These are phyloP conservation scores for Troglohyphantes excavatus DNA, from an alignment of 2,888 invertebrate genomes.

Conservation along the genomic window DNA sequence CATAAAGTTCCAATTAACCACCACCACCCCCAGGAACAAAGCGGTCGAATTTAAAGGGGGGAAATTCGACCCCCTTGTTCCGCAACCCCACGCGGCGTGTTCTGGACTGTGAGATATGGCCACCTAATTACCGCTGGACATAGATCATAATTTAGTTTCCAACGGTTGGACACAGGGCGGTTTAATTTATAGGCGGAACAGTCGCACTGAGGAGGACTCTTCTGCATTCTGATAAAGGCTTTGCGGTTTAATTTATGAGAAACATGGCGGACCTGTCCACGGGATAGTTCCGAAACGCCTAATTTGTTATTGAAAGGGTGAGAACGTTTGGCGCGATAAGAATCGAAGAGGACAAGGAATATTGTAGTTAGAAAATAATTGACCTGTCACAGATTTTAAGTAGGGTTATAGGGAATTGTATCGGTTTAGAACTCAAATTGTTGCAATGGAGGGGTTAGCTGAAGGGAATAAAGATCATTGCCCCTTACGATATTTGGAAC, in stretches of 20 bases:
- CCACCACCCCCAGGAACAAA: not conserved
- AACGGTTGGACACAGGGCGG: conserved; percentile 33
- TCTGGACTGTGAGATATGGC: conserved; percentile 34
- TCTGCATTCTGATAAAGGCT: conserved; percentile 46
- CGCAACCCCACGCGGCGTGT: not conserved
- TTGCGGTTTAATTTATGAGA: conserved; percentile 25
- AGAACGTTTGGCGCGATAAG: too few species aligned
- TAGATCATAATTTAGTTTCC: conserved; percentile 58
- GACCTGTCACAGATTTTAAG: too few species aligned
- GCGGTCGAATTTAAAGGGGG: not conserved
- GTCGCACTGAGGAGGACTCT: conserved; percentile 10
- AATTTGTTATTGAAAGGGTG: not conserved
- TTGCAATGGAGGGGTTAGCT: too few species aligned
- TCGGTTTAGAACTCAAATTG: too few species aligned
- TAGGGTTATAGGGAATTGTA: too few species aligned
- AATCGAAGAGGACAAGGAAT: too few species aligned
- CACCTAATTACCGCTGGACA: conserved; percentile 45
- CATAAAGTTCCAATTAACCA: conserved; percentile 14
- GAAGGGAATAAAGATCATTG: too few species aligned
- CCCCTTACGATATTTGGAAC: too few species aligned
- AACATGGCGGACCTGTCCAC: not conserved
- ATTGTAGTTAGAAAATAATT: too few species aligned
- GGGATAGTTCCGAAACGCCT: not conserved
- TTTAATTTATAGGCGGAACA: conserved; percentile 43
- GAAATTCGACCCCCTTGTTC: not conserved